Base-by-base conservation (phyloP, 1,140 invertebrate genomes). In the Halictus rubicundus region DNA sequence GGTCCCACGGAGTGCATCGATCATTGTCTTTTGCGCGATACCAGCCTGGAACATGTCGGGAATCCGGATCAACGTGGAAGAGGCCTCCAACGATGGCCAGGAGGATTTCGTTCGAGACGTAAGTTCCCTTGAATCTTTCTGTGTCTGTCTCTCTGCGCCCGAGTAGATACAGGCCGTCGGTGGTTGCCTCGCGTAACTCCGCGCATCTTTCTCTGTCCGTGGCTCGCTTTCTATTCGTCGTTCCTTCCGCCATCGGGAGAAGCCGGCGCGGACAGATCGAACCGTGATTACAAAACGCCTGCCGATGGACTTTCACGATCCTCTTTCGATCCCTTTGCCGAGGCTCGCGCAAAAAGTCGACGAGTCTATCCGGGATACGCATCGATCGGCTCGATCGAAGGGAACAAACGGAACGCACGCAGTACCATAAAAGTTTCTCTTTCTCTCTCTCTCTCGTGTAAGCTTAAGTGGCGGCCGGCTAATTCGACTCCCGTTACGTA, bases 61-160 rank as follows among this genome's bases (percentile, higher is more conserved):
- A 54, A 88, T 89, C 74, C 88, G 85, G 23, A 89, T 90, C 82
- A 89, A 89, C 82, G 80, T 89, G 23, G 88, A 91, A 60, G 87
- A 90, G 71, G 65, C 75, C 68, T 81, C 86, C 69, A 88, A 75
- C 73, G 84, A 81, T 10, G 61, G 60, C 7, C 82, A 42, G 68
- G 70, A 87, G 78, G 83, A 88, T 69, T 46, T 81, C 81, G 79
- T 83, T 71, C 72, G 76, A 49, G 76, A 91, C 49, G 90, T 91
- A 89, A 91, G 88, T 90, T 61, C 49, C 2, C 42, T 12, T 12
- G 10, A 14, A 10, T 12, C 32, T 32, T 32, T 32, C 32, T 32
- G 32, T 5, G 32, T n/a, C n/a, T n/a, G n/a, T n/a, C n/a, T n/a
- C n/a, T n/a, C n/a, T 32, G 32, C 32, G 32, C 3, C 3, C 3